Evolutionary conservation across 2,797 vertebrate genomes (phyloP).

Genomic region (Clamator glandarius): DNA sequence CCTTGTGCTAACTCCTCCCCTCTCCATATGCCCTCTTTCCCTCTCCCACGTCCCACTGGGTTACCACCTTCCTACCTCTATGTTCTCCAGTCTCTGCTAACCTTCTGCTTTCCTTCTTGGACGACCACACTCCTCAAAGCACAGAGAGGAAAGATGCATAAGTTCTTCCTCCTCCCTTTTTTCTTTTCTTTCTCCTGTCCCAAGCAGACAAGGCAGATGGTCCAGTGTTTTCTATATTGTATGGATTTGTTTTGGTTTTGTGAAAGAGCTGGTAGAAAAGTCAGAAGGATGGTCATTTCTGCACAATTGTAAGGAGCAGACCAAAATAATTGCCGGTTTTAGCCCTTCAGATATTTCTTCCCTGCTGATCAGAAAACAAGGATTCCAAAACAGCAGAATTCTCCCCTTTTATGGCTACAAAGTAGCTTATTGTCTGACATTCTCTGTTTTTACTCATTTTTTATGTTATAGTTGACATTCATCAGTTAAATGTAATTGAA

Average conservation of each 20-base stretch:
- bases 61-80: neutral
- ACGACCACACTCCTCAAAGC: neutral
- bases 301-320: neutral
- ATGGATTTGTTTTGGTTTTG: neutral
- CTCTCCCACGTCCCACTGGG: neutral
- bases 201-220: neutral
- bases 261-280: neutral
- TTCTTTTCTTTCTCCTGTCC: neutral
- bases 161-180: neutral
- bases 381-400: neutral
- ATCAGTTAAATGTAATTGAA: neutral
- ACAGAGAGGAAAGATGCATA: neutral
- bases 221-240: neutral
- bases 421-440: neutral
- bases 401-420: neutral
- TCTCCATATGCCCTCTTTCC: accelerated
- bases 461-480: neutral
- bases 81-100: neutral
- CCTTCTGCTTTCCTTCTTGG: neutral
- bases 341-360: neutral
- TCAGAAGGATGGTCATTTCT: neutral
- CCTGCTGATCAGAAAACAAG: neutral
- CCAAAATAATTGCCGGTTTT: neutral
- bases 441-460: neutral
- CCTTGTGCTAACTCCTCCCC: neutral